Evolutionary conservation across 2,113 vertebrate genomes (phyloP), one percentile per base, ranked within the genome.

Genomic region (Agapornis roseicollis): DNA sequence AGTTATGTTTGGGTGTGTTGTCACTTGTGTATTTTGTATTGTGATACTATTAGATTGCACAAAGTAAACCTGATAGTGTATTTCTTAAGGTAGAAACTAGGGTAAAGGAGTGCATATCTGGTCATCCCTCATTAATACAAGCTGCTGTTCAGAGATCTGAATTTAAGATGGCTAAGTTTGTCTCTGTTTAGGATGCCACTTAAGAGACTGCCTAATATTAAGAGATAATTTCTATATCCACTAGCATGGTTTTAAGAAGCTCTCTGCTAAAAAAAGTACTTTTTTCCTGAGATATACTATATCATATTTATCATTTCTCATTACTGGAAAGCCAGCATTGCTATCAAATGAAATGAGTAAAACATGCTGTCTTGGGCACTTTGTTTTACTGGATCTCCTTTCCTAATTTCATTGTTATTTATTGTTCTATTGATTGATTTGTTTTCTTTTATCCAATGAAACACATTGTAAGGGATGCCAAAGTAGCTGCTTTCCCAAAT

Each of bases 31-130:
- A 27, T 39, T 86, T 82, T 85, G 10, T 33, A 8, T 22, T 69
- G 25, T 42, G 19, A 27, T 61, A 17, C 18, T 33, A 10, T 22
- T 20, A 35, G 49, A 72, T 69, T 56, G 44, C 37, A 44, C 14
- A 29, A 25, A 72, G 11, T 56, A 61, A 68, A 72, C 0, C 1
- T 52, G 49, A 37, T 10, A 28, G 18, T 0, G 1, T 46, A 15
- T 64, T 72, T 69, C 24, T 79, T 52, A 41, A 80, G 23, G 31
- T 35, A 37, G 89, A 89, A 69, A 12, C 9, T 56, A 49, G 10
- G 4, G 8, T 58, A 66, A 80, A 49, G 33, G 35, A 22, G 18
- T 79, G 29, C 9, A 39, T 16, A 50, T 80, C 65, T 41, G 7
- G 4, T 76, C 55, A 61, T 64, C 14, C 28, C 29, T 81, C 4